Percentiles rank a stretch among this genome's conserved stretches.
phyloP scores from a whole-genome alignment of 2,888 invertebrate genomes.

The Morpho helenor region DNA sequence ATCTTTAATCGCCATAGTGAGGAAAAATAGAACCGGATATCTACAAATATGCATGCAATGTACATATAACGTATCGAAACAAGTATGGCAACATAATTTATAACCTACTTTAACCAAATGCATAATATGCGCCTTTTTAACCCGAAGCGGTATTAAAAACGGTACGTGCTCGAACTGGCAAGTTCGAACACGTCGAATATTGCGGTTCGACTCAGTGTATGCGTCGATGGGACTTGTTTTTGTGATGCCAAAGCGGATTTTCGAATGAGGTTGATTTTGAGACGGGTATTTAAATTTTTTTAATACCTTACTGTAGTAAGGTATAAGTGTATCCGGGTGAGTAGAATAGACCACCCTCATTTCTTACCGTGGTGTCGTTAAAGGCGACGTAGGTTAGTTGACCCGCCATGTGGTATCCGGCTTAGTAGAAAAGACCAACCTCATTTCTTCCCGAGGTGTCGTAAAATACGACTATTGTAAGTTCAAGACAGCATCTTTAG shows the following conservation, averaged over 20 bases:
- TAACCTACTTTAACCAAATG: slow-evolving; percentile 22
- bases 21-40: no score
- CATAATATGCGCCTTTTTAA: slow-evolving; percentile 17
- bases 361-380: no score
- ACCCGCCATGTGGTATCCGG: no score
- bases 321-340: no score
- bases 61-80: neutral
- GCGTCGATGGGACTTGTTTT: slow-evolving; percentile 1
- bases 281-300: neutral
- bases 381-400: no score
- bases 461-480: no score
- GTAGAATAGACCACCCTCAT: no score
- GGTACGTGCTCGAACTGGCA: slow-evolving; percentile 18
- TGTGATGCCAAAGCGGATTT: neutral
- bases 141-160: slow-evolving; percentile 14
- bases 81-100: slow-evolving; percentile 5
- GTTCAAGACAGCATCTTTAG: no score
- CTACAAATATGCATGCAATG: neutral
- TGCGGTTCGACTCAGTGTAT: slow-evolving; percentile 17
- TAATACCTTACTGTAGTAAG: neutral
- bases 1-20: no score
- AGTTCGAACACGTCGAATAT: slow-evolving; percentile 18
- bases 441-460: no score
- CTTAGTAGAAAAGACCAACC: no score
- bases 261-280: neutral